Evolutionary conservation across 2,113 vertebrate genomes (phyloP), one percentile per base, ranked within the genome.

Genomic region (Arothron firmamentum): DNA sequence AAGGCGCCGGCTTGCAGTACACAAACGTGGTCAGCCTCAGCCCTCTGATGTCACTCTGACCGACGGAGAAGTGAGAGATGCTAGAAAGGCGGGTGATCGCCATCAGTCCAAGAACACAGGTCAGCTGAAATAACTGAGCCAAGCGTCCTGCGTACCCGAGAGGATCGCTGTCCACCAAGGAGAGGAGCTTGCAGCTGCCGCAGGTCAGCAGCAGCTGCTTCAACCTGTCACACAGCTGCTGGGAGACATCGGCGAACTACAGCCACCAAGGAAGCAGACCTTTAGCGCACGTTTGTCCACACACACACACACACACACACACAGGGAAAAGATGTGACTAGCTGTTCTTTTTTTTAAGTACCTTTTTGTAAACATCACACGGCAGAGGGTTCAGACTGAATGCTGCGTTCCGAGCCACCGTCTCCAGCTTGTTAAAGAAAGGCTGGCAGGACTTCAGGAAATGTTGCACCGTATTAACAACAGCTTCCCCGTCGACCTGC

Each of bases 191-290:
- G 8, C 84, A 83, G 21, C 81, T 88, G 21, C 88, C 87, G 3
- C 79, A 92, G 75, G 85, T 88, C 76, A 92, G 65, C n/a, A 93
- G 64, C 82, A 95, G 84, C 68, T 93, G 91, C 57, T 93, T 92
- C 62, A 94, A 83, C 31, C 77, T 86, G 20, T 87, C 85, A 61
- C 89, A 90, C 78, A 95, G 83, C 85, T 92, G 89, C 72, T 95
- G 90, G n/a, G 92, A 94, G 72, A 94, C 88, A 46, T 91, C 83
- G 56, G 92, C 63, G 77, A 93, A 85, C 92, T 94, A 3, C 61
- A 52, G 41, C 49, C 50, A 79, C 34, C 6, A 49, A 49, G 1
- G 9, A 18, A 49, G 75, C 28, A 66, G 34, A 60, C 16, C 2
- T 23, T 20, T 2, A 13, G 4, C 1, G n/a, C 45, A n/a, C 6